Base-by-base conservation (phyloP, 2,113 vertebrate genomes). In the Pao palembangensis region DNA sequence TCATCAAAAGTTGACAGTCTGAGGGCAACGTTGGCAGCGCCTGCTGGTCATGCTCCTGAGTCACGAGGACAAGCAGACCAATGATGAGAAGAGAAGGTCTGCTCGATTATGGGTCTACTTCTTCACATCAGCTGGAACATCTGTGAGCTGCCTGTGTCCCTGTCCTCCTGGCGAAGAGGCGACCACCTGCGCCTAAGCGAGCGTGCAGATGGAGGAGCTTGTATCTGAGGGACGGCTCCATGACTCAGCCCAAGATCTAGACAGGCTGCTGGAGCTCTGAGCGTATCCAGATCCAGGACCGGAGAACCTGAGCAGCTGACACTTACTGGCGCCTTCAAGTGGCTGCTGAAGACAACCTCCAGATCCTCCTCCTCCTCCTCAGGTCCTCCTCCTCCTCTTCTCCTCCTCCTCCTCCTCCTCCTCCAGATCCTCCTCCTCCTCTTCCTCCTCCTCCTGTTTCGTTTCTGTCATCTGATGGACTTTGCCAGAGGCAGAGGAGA, bases 121-220 rank as follows among this genome's bases (percentile, higher is more conserved):
- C 21, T 23, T 23, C 21, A 23, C 21, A 23, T 75, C 46, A 21
- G 59, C 66, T 57, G 51, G 58, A 46, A 70, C 20, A 13, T 44
- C 42, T 15, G 13, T 44, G 3, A 44, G 89, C 90, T 77, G 90
- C 90, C 88, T 8, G 54, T 81, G 51, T 78, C 79, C 34, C 49
- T 18, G 5, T 84, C 73, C 60, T 88, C 82, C 62, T 90, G 89
- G 72, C 85, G 58, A 48, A 78, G 52, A 89, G 87, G 1, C 53
- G 1, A 85, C 76, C 70, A 90, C 85, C 85, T 83, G 90, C 55
- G 76, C 71, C 76, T 64, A 50, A 90, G 8, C n/a, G 47, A 72
- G 69, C 72, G 89, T 79, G 68, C 84, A 85, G 28, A 87, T 1
- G 6, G 69, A 79, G 83, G n/a, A 89, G 15, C 88, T 88, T 70